Base-by-base conservation (phyloP, 2,797 vertebrate genomes). In the Ibycter americanus region DNA sequence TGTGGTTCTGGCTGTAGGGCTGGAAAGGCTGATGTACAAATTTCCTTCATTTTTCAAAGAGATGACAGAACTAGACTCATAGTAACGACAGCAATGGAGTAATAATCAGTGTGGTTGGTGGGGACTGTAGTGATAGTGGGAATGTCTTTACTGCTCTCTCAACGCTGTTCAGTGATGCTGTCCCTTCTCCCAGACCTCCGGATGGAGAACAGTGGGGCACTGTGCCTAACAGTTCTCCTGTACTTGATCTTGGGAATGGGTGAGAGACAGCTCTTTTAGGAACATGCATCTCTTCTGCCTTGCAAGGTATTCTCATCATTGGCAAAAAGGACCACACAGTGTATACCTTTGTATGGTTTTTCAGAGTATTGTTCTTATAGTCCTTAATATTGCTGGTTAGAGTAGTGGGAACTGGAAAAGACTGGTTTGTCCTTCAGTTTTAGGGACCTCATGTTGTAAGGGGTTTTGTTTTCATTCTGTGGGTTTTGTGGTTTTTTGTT, bases 361-460 rank as follows among this genome's bases (percentile, higher is more conserved):
- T 27, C 42, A 51, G 32, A 27, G 7, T 38, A 13, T 12, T 83
- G 38, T 29, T 78, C 22, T 44, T 74, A 9, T 16, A 65, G 40
- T 73, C 29, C 20, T 70, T 86, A 20, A 15, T 79, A 31, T 61
- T 89, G 23, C 34, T 92, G 18, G 2, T 42, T 89, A 61, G 42
- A 56, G 16, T 46, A 73, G 18, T 49, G 25, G 38, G 44, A 77
- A 13, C 31, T 54, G 55, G 22, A 84, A 34, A 32, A 70, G 21
- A 7, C 27, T 40, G 34, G 25, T 40, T 62, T 66, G 14, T 55
- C 40, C 44, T 79, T 83, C 18, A 19, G 10, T 76, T 87, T 72
- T 67, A 23, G 0, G 0, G 32, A 47, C 17, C 16, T 58, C 10
- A 9, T 73, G 14, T 63, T 71, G 6, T 31, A 47, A 82, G 13